Percentiles rank a stretch among this genome's conserved stretches.
Conservation (phyloP, 2,888 invertebrate species). For the Bombylius discolor region DNA sequence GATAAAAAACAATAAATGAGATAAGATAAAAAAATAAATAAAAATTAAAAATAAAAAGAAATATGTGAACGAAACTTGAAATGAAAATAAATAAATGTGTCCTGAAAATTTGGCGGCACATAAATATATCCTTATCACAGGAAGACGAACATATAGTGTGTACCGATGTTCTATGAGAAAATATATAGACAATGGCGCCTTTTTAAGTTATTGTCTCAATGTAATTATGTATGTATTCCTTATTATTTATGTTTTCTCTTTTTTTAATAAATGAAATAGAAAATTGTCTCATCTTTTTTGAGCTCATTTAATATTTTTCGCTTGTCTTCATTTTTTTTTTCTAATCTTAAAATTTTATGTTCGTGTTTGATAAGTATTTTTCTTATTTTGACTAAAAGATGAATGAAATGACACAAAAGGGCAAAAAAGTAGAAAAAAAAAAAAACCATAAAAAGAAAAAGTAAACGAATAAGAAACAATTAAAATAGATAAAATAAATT, state of each 20-base stretch:
- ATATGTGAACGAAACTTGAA: not conserved
- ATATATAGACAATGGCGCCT: slow-evolving; percentile 9
- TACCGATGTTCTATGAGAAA: too few species aligned
- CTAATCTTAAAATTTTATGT: not conserved
- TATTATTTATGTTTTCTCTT: too few species aligned
- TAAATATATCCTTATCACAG: slow-evolving; percentile 15
- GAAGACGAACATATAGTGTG: slow-evolving; percentile 6
- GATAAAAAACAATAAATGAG: too few species aligned
- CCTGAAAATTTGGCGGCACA: slow-evolving; percentile 14
- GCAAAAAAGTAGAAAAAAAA: not conserved
- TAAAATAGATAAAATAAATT: not conserved
- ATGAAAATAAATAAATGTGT: slow-evolving; percentile 5
- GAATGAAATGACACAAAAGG: not conserved
- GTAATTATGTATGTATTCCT: not conserved
- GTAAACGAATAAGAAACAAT: not conserved
- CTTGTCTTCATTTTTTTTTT: slow-evolving; percentile 9
- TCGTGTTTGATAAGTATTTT: not conserved
- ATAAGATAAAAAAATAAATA: too few species aligned
- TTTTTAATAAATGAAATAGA: not conserved
- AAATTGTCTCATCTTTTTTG: slow-evolving; percentile 7
- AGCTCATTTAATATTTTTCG: slow-evolving; percentile 11
- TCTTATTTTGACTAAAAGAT: too few species aligned
- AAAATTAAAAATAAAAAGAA: not conserved
- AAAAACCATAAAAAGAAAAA: not conserved
- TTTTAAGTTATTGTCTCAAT: not conserved